phyloP scores from a whole-genome alignment of 2,888 invertebrate species.

The Cryptosula pallasiana region DNA sequence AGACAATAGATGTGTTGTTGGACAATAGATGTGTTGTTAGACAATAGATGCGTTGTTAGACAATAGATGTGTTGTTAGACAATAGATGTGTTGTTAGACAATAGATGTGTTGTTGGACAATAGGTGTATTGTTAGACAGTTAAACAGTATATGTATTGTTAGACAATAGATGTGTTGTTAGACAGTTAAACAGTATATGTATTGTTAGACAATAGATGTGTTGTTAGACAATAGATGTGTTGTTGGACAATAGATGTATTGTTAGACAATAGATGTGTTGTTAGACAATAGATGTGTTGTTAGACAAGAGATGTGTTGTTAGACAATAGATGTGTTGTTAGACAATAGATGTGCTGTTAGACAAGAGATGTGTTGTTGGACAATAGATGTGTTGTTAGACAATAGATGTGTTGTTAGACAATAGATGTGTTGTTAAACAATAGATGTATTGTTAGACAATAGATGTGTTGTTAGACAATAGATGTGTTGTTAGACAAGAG shows the following conservation, averaged over 20 bases:
- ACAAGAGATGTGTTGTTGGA: background rate
- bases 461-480: background rate
- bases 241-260: background rate
- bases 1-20: background rate
- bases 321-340: background rate
- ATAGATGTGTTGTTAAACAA: background rate
- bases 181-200: background rate
- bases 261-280: background rate
- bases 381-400: background rate
- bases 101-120: background rate
- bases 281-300: background rate
- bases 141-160: background rate
- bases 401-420: background rate
- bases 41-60: background rate
- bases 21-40: background rate
- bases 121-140: background rate
- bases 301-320: background rate
- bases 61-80: background rate
- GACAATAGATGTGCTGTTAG: background rate
- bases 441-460: background rate
- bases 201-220: background rate
- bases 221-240: background rate
- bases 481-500: background rate
- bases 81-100: background rate
- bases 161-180: background rate